These are phyloP conservation scores for Drosophila yakuba DNA, from an alignment of 1,140 invertebrate species.

Conservation along the genomic window DNA sequence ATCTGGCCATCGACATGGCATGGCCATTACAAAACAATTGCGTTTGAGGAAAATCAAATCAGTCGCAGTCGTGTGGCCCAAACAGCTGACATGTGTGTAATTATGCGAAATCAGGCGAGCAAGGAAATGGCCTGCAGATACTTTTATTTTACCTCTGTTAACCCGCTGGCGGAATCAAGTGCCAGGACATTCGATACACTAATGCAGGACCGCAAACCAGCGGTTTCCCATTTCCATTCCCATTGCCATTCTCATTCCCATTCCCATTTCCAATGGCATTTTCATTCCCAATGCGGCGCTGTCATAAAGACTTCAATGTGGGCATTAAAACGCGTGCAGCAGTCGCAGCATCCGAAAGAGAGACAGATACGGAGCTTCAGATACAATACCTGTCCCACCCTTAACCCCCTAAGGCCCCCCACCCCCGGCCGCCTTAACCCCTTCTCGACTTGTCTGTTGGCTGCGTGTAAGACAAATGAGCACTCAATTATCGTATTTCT, in stretches of 20 bases:
- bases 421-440: background rate
- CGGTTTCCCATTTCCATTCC: background rate
- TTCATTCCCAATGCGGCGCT: constrained; percentile 47
- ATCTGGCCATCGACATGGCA: constrained; percentile 36
- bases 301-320: constrained; percentile 79
- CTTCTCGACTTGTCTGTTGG: constrained; percentile 35
- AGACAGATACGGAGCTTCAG: constrained; percentile 60
- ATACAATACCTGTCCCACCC: constrained; percentile 52
- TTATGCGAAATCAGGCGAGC: constrained; percentile 52
- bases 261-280: background rate
- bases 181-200: constrained; percentile 74
- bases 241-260: background rate
- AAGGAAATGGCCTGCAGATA: constrained; percentile 20
- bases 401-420: background rate
- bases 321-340: constrained; percentile 68
- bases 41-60: constrained; percentile 76
- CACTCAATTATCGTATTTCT: constrained; percentile 82
- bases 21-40: constrained; percentile 81
- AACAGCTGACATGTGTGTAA: constrained; percentile 77
- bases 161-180: constrained; percentile 23
- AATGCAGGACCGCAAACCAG: constrained; percentile 60
- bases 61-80: constrained; percentile 42
- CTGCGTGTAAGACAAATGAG: constrained; percentile 78
- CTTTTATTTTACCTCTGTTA: constrained; percentile 23
- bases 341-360: constrained; percentile 21